Base-by-base conservation (phyloP, 2,113 vertebrate genomes). In the Rhynchomys soricoides region DNA sequence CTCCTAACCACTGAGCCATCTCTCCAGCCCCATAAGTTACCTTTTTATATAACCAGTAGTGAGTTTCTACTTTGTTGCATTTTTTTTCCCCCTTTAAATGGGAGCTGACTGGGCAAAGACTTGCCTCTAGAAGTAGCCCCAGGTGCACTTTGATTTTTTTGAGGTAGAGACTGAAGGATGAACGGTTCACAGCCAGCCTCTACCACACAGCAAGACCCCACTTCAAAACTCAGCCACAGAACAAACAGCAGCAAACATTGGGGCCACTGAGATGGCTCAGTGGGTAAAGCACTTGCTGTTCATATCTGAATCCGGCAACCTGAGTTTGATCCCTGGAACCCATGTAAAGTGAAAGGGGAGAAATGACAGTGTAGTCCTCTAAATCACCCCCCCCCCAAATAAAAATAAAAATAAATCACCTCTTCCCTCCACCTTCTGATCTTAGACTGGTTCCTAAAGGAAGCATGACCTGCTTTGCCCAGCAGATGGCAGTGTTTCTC, bases 401-500 rank as follows among this genome's bases (percentile, higher is more conserved):
- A 52, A 55, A 55, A n/a, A 55, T 12, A 87, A 24, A n/a, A 82
- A n/a, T 34, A 82, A 26, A 45, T 29, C 37, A 75, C 24, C 22
- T 79, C n/a, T 8, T 3, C 50, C 31, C 48, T 48, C 52, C 43
- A 71, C 83, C 45, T 94, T 90, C 74, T 52, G 22, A 34, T 21
- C 52, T 50, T 70, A 4, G 52, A 59, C 45, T 70, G 22, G 79
- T 92, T 96, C 57, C 50, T 68, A 40, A 73, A 89, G 68, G 74
- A 45, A 43, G 62, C 57, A 66, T 9, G 7, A 89, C 79, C 71
- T 79, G 0, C 92, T 85, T 71, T 75, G 68, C 37, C 95, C 97
- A 97, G 78, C 12, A 95, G 97, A 66, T 95, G 97, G 96, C 96
- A 96, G 95, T 96, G 77, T 96, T 95, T 95, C 79, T 93, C 81